A percentile compares a stretch with the other conserved stretches of the same genome.
phyloP scores from a whole-genome alignment of 1,140 invertebrate genomes.

The Archegozetes longisetosus region DNA sequence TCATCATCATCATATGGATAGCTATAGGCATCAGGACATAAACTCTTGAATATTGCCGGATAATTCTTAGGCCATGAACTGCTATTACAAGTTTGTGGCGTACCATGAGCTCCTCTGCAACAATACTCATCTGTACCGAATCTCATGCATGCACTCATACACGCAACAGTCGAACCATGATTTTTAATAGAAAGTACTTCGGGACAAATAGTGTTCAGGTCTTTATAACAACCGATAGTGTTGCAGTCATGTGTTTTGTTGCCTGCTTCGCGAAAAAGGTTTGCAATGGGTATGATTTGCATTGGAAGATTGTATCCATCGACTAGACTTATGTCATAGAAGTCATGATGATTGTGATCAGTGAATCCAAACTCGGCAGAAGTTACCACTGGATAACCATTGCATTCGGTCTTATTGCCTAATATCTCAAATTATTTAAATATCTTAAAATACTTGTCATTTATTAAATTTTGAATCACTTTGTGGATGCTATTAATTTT shows the following conservation, averaged over 20 bases:
- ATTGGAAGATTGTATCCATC: conserved; percentile 27
- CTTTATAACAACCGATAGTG: conserved; percentile 26
- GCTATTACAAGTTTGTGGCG: conserved; percentile 27
- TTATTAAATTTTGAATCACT: neutral
- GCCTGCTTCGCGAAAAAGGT: conserved; percentile 3
- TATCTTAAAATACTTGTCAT: no score
- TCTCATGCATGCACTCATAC: conserved; percentile 4
- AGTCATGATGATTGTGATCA: conserved; percentile 21
- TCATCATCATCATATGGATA: conserved; percentile 26
- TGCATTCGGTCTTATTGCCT: conserved; percentile 7
- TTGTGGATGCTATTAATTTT: no score
- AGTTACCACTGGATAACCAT: conserved; percentile 21
- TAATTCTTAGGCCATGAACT: conserved; percentile 28
- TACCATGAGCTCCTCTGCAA: conserved; percentile 28
- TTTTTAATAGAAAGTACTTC: conserved; percentile 23
- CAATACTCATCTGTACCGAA: conserved; percentile 32
- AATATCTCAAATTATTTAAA: no score
- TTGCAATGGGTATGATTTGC: conserved; percentile 19
- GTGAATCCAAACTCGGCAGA: conserved; percentile 26
- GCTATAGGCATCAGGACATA: conserved; percentile 24
- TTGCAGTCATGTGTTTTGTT: conserved; percentile 18
- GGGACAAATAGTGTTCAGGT: conserved; percentile 30
- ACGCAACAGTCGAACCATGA: conserved; percentile 13
- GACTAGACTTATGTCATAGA: conserved; percentile 26
- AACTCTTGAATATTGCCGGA: conserved; percentile 24